Evolutionary conservation across 2,797 vertebrate species (phyloP).

Genomic region (Chelon labrosus): DNA sequence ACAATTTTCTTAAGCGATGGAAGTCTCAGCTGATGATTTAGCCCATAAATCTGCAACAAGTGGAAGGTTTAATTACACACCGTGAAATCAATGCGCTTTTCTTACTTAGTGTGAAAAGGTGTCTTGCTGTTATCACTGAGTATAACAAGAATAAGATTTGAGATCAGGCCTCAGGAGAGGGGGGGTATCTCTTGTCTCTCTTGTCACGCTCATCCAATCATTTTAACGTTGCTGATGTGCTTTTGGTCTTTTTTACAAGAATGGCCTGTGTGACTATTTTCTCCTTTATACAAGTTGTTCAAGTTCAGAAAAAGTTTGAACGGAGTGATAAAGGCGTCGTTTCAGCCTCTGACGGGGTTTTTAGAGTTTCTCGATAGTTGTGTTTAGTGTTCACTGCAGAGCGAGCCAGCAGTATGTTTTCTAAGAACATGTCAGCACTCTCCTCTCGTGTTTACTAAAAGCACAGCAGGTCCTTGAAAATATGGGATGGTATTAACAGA

Average conservation of each 20-base stretch:
- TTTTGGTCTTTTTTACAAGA: no score
- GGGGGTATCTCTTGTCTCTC: neutral
- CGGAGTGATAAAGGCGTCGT: constrained; percentile 17
- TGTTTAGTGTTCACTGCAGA: constrained; percentile 34
- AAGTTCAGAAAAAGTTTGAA: constrained; percentile 25
- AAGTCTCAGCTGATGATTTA: no score
- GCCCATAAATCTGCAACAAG: neutral
- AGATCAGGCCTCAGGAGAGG: neutral
- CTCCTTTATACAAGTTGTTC: neutral
- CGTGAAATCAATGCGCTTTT: constrained; percentile 17
- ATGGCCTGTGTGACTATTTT: no score
- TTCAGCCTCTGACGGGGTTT: constrained; percentile 27
- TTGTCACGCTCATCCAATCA: neutral
- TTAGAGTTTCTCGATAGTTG: constrained; percentile 29
- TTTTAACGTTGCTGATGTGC: no score
- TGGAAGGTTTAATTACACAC: constrained; percentile 15
- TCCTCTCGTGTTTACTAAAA: constrained; percentile 73
- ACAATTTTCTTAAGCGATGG: no score
- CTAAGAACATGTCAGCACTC: constrained; percentile 49
- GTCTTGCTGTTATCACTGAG: neutral
- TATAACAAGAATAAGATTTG: constrained; percentile 6
- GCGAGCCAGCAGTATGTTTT: constrained; percentile 46
- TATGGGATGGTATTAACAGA: constrained; percentile 62
- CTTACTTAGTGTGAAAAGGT: constrained; percentile 9
- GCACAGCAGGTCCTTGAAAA: constrained; percentile 61